Percentiles rank a stretch among this genome's conserved stretches.
These are phyloP conservation scores for Atethmia centrago DNA, from an alignment of 2,888 invertebrate genomes.

Conservation along the genomic window DNA sequence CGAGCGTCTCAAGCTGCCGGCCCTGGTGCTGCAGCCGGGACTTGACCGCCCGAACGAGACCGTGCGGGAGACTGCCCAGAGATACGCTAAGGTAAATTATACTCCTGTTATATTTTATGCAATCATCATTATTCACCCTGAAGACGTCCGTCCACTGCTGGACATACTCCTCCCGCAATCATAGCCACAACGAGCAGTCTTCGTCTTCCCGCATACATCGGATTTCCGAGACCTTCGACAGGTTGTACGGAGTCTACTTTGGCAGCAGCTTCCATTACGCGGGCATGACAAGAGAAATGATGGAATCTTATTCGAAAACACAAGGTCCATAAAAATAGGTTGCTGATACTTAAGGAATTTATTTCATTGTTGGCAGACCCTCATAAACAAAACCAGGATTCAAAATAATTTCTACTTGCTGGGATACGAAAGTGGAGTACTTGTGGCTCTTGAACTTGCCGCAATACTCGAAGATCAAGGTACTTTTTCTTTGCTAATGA, in stretches of 20 bases:
- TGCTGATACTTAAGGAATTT: neutral
- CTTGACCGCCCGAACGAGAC: slow-evolving; percentile 71
- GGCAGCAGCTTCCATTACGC: neutral
- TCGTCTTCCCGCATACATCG: neutral
- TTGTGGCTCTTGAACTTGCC: slow-evolving; percentile 75
- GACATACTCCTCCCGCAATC: neutral
- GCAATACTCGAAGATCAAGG: slow-evolving; percentile 75
- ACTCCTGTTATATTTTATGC: neutral
- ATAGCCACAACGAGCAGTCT: neutral
- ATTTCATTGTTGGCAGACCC: slow-evolving; percentile 61
- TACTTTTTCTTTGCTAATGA: slow-evolving; percentile 33
- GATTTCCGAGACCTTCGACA: neutral
- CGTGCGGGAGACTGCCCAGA: slow-evolving; percentile 68
- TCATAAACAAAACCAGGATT: slow-evolving; percentile 63
- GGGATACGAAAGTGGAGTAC: slow-evolving; percentile 75
- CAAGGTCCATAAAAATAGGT: neutral
- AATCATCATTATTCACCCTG: neutral
- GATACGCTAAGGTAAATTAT: slow-evolving; percentile 67
- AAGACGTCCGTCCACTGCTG: neutral
- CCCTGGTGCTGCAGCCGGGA: slow-evolving; percentile 77
- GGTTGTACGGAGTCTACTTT: neutral
- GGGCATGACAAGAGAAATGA: neutral
- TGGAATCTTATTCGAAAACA: neutral
- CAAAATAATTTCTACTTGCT: slow-evolving; percentile 71
- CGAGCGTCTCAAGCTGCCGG: slow-evolving; percentile 69